Evolutionary conservation across 2,888 invertebrate genomes (phyloP).

Genomic region (Hedya salicella): DNA sequence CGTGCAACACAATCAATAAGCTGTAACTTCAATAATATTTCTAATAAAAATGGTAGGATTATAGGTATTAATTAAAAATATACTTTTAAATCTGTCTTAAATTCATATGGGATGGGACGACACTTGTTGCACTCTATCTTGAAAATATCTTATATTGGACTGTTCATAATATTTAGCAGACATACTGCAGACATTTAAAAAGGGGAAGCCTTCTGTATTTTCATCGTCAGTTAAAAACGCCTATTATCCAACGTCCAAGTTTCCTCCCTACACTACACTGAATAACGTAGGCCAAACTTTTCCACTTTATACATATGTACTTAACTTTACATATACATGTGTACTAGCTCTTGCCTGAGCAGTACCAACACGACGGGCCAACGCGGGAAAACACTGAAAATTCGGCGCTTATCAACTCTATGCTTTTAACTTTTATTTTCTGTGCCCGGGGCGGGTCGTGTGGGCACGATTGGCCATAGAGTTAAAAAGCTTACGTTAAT

Average conservation of each 20-base stretch:
- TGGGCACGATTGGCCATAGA: slow-evolving; percentile 66
- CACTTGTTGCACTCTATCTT: too few relatives aligned
- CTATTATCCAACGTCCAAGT: not conserved
- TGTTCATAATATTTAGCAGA: too few relatives aligned
- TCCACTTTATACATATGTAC: slow-evolving; percentile 25
- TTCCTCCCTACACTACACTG: not conserved
- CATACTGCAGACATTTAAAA: too few relatives aligned
- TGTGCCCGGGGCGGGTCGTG: slow-evolving; percentile 72
- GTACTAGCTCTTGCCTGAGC: slow-evolving; percentile 26
- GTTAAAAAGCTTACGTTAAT: slow-evolving; percentile 11
- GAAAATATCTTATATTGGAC: too few relatives aligned
- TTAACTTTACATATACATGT: slow-evolving; percentile 27
- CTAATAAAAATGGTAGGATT: too few relatives aligned
- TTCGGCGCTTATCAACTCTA: slow-evolving; percentile 77
- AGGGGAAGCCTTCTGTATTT: too few relatives aligned
- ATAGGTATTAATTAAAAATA: too few relatives aligned
- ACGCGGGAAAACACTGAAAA: slow-evolving; percentile 81
- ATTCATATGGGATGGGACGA: too few relatives aligned
- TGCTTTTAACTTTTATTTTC: slow-evolving; percentile 80
- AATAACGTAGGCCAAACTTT: slow-evolving; percentile 19
- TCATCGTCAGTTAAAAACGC: not conserved
- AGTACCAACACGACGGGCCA: slow-evolving; percentile 51
- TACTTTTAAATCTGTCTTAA: too few relatives aligned
- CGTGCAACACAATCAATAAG: too few relatives aligned
- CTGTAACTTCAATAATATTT: too few relatives aligned